Conservation (phyloP, 2,888 invertebrate species). For the Ichneumon xanthorius region DNA sequence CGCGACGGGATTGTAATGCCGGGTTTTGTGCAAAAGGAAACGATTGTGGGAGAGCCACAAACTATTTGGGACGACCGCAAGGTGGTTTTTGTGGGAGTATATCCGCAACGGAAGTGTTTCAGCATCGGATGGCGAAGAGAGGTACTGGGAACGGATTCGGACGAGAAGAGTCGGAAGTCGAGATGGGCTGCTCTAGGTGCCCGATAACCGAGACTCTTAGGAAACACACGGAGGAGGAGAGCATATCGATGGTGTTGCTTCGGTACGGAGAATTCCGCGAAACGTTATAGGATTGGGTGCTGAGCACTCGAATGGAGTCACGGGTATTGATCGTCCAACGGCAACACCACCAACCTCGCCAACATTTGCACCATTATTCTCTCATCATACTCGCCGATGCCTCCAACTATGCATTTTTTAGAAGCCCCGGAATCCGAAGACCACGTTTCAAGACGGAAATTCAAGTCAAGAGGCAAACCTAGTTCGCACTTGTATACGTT, state of each 20-base stretch:
- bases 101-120: background rate
- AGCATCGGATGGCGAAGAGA: background rate
- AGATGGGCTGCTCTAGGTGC: conserved; percentile 10
- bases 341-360: conserved; percentile 29
- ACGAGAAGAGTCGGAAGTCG: background rate
- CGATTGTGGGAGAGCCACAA: conserved; percentile 29
- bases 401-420: background rate
- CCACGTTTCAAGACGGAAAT: background rate
- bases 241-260: background rate
- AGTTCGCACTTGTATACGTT: background rate
- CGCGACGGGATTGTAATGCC: background rate
- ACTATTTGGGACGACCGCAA: background rate
- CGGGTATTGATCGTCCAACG: conserved; percentile 46
- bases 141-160: background rate
- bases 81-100: background rate
- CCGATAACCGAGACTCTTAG: conserved; percentile 23
- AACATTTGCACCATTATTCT: conserved; percentile 33
- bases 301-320: conserved; percentile 27
- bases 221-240: background rate
- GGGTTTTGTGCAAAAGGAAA: conserved; percentile 3
- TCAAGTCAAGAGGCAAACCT: background rate
- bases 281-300: conserved; percentile 22
- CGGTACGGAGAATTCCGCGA: conserved; percentile 13
- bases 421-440: background rate
- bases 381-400: background rate